Evolutionary conservation across 2,888 invertebrate genomes (phyloP).

Genomic region (Spatulosminthurus flaviceps): DNA sequence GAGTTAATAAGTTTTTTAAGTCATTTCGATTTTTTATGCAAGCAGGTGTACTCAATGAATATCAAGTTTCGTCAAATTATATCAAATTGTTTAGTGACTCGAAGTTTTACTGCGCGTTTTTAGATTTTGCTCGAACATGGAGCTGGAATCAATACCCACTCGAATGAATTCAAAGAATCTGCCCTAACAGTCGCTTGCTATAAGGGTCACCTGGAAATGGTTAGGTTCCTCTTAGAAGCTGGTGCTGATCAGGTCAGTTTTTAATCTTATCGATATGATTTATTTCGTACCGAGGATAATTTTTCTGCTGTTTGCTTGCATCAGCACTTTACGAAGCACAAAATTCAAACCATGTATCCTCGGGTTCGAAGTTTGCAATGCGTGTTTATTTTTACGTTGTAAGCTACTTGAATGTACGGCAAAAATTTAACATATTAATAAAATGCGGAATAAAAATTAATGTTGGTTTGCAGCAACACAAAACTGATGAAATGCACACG

Average conservation of each 20-base stretch:
- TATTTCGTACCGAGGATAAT: too few species aligned
- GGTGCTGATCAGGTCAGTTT: conserved; percentile 80
- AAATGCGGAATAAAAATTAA: background rate
- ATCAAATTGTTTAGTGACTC: too few species aligned
- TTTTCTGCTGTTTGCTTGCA: too few species aligned
- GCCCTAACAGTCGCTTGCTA: conserved; percentile 95
- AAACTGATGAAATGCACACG: conserved; percentile 99
- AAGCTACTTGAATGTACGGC: too few species aligned
- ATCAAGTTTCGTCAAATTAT: too few species aligned
- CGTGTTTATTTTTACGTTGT: too few species aligned
- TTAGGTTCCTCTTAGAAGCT: conserved; percentile 91
- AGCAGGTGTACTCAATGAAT: too few species aligned
- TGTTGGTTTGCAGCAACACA: conserved; percentile 79
- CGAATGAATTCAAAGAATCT: conserved; percentile 98
- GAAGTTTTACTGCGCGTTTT: conserved; percentile 38
- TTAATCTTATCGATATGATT: background rate
- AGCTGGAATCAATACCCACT: conserved; percentile 98
- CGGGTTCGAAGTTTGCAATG: too few species aligned
- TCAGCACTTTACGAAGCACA: background rate
- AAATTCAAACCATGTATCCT: too few species aligned
- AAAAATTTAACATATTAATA: too few species aligned
- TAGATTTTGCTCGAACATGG: conserved; percentile 88
- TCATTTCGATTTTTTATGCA: too few species aligned
- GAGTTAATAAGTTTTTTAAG: background rate
- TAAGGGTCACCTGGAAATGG: conserved; percentile 97